phyloP scores from a whole-genome alignment of 2,113 vertebrate species.

The Cebidichthys violaceus region DNA sequence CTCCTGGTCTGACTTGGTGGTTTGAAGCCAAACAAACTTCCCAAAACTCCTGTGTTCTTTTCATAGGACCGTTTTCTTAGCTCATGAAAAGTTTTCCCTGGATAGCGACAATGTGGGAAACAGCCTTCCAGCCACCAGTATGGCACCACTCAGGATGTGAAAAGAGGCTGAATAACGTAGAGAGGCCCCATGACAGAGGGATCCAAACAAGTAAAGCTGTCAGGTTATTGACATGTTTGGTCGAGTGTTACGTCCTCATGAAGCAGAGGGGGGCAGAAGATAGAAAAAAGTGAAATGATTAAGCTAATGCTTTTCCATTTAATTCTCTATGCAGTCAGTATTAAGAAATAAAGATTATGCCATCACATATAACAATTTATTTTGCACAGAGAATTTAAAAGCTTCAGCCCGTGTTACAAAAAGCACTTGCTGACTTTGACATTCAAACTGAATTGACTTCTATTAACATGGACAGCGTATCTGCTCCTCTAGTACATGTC shows the following conservation, averaged over 20 bases:
- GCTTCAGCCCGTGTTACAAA: neutral
- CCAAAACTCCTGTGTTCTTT: neutral
- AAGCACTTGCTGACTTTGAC: neutral
- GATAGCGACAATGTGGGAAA: neutral
- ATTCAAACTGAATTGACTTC: neutral
- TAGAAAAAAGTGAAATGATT: slow-evolving; percentile 7
- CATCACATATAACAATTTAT: neutral
- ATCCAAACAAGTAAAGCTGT: slow-evolving; percentile 29
- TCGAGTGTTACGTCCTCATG: slow-evolving; percentile 7
- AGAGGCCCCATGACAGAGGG: slow-evolving; percentile 9
- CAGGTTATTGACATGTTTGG: slow-evolving; percentile 44
- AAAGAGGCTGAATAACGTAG: slow-evolving; percentile 44
- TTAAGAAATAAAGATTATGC: slow-evolving; percentile 3
- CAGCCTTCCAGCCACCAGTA: neutral
- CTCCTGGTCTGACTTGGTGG: neutral
- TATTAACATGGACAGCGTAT: slow-evolving; percentile 7
- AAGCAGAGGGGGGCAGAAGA: neutral
- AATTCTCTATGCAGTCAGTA: neutral
- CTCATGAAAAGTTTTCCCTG: neutral
- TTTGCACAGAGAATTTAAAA: neutral
- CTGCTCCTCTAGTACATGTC: no score
- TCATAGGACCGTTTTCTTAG: neutral
- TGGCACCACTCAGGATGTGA: slow-evolving; percentile 19
- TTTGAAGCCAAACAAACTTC: slow-evolving; percentile 4
- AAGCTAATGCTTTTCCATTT: neutral